Evolutionary conservation across 2,888 invertebrate genomes (phyloP), one percentile per base, ranked within the genome.

Genomic region (Lasiommata megera): DNA sequence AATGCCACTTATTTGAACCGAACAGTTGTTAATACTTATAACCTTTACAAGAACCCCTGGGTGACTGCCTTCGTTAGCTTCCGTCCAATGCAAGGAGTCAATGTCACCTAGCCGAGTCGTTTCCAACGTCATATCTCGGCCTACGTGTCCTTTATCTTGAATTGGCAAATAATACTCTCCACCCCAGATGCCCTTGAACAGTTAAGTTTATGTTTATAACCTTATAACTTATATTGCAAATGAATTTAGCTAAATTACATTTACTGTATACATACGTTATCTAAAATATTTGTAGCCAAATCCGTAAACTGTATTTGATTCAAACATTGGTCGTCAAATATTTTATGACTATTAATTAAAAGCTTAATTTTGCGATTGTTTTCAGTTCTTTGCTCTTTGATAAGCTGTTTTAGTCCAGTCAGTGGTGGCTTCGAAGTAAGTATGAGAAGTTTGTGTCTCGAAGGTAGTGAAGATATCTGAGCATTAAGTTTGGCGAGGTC

Each of bases 11-110:
- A 1, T 17, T 9, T 5, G 1, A 17, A 1, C 6, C 8, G 9
- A 17, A 41, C 16, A 17, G 1, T 41, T 14, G 14, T 16, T 12
- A 12, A 14, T 14, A 14, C 14, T 1, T 12, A 12, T 40, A 5
- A 48, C 86, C 67, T 67, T 73, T 0, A 85, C 80, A 23, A 62
- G 36, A 5, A 79, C 58, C 23, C 77, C 80, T 34, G 65, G 5
- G 7, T 54, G 63, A 5, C 44, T 51, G 1, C 58, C 16, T 40
- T 68, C 58, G 0, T 64, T 56, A 14, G 64, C 64, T 64, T 79
- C 74, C 6, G 74, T 63, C 83, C 83, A 84, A 1, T 71, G 61
- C 12, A 83, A 56, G 0, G 82, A 73, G 1, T 75, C 64, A 0
- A 82, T 38, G 28, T 79, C 67, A 9, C 81, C 80, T 50, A 64